phyloP scores from a whole-genome alignment of 2,888 invertebrate species.

The Acanthoscelides obtectus region DNA sequence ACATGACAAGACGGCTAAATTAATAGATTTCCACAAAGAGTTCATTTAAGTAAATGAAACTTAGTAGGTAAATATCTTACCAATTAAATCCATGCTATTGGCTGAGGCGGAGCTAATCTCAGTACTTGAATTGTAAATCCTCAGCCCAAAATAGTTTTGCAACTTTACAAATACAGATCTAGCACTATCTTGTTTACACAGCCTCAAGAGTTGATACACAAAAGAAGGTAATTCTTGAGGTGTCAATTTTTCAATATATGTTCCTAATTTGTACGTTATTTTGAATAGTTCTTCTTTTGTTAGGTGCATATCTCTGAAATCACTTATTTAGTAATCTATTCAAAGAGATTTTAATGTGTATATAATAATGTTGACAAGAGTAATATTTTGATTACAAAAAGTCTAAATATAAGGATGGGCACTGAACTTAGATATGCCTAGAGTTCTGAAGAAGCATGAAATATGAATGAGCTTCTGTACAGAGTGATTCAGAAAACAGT shows the following conservation, averaged over 20 bases:
- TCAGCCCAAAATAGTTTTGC: conserved; percentile 40
- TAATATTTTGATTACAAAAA: too few relatives aligned
- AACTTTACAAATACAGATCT: conserved; percentile 38
- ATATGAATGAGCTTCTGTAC: too few relatives aligned
- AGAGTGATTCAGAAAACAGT: too few relatives aligned
- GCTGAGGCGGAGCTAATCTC: conserved; percentile 26
- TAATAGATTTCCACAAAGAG: too few relatives aligned
- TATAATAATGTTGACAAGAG: too few relatives aligned
- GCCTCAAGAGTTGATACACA: conserved; percentile 61
- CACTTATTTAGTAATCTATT: conserved; percentile 3
- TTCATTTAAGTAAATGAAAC: too few relatives aligned
- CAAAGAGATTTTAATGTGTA: neutral
- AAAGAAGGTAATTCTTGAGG: conserved; percentile 62
- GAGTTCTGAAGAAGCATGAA: too few relatives aligned
- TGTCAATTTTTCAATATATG: conserved; percentile 54
- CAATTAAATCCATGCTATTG: conserved; percentile 37
- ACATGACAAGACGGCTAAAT: too few relatives aligned
- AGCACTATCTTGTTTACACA: conserved; percentile 49
- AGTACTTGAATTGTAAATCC: conserved; percentile 34
- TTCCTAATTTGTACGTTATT: conserved; percentile 60
- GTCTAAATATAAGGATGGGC: too few relatives aligned
- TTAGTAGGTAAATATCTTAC: too few relatives aligned
- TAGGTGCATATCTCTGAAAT: conserved; percentile 55
- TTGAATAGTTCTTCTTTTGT: conserved; percentile 56
- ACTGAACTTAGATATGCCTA: too few relatives aligned